These are phyloP conservation scores for Brachionus calyciflorus DNA, from an alignment of 1,140 invertebrate genomes.

Conservation along the genomic window DNA sequence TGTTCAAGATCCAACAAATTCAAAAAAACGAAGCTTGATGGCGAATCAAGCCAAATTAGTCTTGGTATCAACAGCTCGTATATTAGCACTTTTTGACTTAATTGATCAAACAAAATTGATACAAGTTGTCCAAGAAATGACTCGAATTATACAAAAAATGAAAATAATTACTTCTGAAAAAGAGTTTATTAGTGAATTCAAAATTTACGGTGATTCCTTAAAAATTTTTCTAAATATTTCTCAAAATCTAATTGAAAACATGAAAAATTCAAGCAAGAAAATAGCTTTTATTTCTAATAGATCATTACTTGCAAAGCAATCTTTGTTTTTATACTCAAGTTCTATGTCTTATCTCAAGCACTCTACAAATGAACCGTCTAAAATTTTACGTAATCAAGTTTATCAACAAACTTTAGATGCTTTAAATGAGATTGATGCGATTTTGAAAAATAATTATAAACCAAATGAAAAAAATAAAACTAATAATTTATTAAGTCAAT, in stretches of 20 bases:
- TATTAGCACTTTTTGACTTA: not conserved
- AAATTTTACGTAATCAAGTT: slow-evolving; percentile 13
- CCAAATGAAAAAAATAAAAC: not conserved
- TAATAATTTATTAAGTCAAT: slow-evolving; percentile 2
- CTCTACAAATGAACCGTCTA: not conserved
- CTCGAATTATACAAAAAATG: not conserved
- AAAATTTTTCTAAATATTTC: not conserved
- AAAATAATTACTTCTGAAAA: not conserved
- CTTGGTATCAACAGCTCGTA: not conserved
- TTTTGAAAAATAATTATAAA: slow-evolving; percentile 16
- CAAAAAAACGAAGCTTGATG: not conserved
- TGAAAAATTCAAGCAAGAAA: slow-evolving; percentile 3
- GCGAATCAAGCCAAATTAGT: not conserved
- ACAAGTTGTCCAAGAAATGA: not conserved
- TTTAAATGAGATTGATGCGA: not conserved
- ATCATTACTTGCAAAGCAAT: slow-evolving; percentile 6
- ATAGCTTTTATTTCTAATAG: not conserved
- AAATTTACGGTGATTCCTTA: not conserved
- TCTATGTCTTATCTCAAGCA: not conserved
- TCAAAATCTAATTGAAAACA: slow-evolving; percentile 21
- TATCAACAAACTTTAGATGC: slow-evolving; percentile 27
- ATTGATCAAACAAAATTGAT: not conserved
- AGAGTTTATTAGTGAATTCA: not conserved
- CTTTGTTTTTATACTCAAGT: slow-evolving; percentile 9
- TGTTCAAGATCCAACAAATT: not conserved